Conservation (phyloP, 2,888 invertebrate species). For the Andrena camellia region DNA sequence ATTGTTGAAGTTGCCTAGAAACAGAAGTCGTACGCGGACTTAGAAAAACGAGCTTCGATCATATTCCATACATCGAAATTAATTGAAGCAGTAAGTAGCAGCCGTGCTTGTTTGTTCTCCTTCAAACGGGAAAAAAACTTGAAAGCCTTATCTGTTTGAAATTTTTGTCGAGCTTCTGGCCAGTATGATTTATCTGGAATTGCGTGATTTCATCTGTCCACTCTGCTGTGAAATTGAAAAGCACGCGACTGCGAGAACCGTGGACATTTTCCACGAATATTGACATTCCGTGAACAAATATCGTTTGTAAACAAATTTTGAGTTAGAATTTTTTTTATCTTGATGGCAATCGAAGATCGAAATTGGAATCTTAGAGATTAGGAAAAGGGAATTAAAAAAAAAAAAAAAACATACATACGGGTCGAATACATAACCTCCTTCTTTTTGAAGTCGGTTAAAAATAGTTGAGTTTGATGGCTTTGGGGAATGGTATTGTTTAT, state of each 20-base stretch:
- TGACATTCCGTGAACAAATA: slow-evolving; percentile 12
- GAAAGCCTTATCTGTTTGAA: background rate
- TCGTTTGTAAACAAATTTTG: background rate
- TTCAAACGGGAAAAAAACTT: background rate
- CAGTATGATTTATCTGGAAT: background rate
- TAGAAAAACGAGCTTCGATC: no score
- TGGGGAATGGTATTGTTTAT: no score
- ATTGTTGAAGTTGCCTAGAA: no score
- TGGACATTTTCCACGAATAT: background rate
- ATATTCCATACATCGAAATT: background rate
- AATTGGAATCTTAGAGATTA: background rate
- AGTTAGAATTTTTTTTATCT: background rate
- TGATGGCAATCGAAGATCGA: background rate
- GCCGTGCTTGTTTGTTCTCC: background rate
- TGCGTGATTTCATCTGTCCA: background rate
- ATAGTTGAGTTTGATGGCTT: background rate
- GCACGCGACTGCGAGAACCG: background rate
- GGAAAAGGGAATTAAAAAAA: background rate
- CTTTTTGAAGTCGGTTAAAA: no score
- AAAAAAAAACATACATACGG: no score
- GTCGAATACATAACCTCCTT: no score
- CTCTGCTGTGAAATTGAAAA: slow-evolving; percentile 22
- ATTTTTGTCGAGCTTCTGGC: background rate
- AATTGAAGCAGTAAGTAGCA: background rate
- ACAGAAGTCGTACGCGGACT: no score